These are phyloP conservation scores for Mesoclemmys tuberculata DNA, from an alignment of 2,113 vertebrate species.

Conservation along the genomic window DNA sequence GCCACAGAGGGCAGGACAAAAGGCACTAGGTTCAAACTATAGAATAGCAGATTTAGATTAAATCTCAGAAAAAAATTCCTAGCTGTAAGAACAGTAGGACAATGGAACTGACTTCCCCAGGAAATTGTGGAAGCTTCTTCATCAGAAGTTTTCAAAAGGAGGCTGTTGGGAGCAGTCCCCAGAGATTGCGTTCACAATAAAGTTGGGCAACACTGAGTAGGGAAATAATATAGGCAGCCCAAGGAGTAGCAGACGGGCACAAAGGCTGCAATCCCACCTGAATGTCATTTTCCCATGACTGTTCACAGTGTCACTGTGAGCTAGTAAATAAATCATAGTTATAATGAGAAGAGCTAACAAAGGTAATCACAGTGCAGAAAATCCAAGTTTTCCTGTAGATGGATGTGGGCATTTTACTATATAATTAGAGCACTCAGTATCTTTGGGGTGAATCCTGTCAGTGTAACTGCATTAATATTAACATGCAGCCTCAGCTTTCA, in stretches of 20 bases:
- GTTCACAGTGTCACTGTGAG: not conserved
- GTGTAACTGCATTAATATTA: not conserved
- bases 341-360: not conserved
- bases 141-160: too few relatives aligned
- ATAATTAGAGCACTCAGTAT: not conserved
- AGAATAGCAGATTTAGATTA: too few relatives aligned
- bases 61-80: too few relatives aligned
- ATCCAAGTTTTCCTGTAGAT: not conserved
- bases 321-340: not conserved
- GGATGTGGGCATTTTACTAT: not conserved
- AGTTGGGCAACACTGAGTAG: not conserved
- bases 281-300: not conserved
- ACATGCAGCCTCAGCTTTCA: not conserved
- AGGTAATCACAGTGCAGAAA: not conserved
- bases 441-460: not conserved
- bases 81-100: too few relatives aligned
- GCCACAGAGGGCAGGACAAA: too few relatives aligned
- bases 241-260: not conserved
- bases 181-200: conserved; percentile 24
- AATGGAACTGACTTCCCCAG: too few relatives aligned
- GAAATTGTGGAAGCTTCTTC: too few relatives aligned
- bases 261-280: not conserved
- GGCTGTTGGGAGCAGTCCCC: not conserved
- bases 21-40: too few relatives aligned
- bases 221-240: not conserved